phyloP scores from a whole-genome alignment of 2,888 invertebrate genomes.

The Diadegma fenestrale region DNA sequence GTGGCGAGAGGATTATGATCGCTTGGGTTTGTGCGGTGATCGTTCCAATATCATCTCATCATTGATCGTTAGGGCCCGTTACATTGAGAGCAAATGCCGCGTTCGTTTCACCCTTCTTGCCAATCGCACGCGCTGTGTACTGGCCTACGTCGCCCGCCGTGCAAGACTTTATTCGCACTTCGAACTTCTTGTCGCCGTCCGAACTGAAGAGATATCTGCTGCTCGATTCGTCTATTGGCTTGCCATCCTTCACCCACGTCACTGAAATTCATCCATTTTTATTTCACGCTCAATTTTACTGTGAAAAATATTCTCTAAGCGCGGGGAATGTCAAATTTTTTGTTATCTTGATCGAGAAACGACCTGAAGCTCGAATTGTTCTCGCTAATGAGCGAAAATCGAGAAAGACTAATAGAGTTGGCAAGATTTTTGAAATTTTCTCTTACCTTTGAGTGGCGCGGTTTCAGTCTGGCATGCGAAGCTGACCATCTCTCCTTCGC shows the following conservation, averaged over 20 bases:
- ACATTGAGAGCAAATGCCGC: constrained; percentile 96
- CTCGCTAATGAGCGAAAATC: not conserved
- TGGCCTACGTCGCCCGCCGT: constrained; percentile 93
- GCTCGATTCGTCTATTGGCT: constrained; percentile 92
- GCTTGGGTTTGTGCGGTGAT: not conserved
- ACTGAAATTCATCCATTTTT: constrained; percentile 80
- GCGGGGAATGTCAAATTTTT: not conserved
- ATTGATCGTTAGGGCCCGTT: constrained; percentile 86
- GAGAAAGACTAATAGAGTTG: not conserved
- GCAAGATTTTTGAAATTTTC: not conserved
- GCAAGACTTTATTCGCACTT: constrained; percentile 91
- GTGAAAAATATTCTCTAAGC: not conserved
- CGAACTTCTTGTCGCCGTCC: constrained; percentile 92
- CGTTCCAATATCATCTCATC: constrained; percentile 79
- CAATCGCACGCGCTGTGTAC: constrained; percentile 94
- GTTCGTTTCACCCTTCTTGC: constrained; percentile 93
- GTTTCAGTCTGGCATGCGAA: constrained; percentile 92
- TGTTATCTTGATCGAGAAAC: not conserved
- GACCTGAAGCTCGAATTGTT: not conserved
- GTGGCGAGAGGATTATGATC: not conserved
- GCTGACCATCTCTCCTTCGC: constrained; percentile 91
- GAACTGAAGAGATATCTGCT: constrained; percentile 93
- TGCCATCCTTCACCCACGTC: constrained; percentile 96
- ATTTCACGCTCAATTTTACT: not conserved
- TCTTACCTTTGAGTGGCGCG: constrained; percentile 86